Percentiles rank a stretch among this genome's conserved stretches.
Evolutionary conservation across 2,888 invertebrate species (phyloP).

Genomic region (Gastracanthus pulcherrimus): DNA sequence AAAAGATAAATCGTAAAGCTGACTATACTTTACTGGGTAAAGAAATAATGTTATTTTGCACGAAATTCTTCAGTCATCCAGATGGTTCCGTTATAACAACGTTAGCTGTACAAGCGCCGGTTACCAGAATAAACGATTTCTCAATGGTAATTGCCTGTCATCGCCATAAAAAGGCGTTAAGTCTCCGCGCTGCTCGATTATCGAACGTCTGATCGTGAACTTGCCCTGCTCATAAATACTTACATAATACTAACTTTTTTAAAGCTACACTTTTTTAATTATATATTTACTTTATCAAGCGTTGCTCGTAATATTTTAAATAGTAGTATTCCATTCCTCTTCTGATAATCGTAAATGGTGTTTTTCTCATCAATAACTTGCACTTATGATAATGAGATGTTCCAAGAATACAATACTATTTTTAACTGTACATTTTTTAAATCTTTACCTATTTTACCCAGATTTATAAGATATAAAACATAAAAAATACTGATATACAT

Average conservation of each 20-base stretch:
- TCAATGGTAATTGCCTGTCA: constrained; percentile 33
- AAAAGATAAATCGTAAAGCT: background rate
- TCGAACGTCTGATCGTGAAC: constrained; percentile 20
- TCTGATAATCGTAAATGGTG: background rate
- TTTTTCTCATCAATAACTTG: background rate
- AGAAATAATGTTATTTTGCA: constrained; percentile 19
- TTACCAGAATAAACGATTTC: constrained; percentile 42
- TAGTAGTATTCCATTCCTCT: background rate
- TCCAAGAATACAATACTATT: background rate
- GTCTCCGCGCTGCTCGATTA: background rate
- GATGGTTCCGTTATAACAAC: constrained; percentile 41
- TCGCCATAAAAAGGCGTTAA: constrained; percentile 29
- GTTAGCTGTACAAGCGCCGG: constrained; percentile 7
- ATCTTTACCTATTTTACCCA: background rate
- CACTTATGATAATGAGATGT: constrained; percentile 9
- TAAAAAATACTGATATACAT: no score
- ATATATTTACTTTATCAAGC: background rate
- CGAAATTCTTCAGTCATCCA: constrained; percentile 46
- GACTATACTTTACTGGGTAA: background rate
- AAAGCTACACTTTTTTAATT: background rate
- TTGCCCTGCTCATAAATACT: background rate
- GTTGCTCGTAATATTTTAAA: background rate
- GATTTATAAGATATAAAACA: no score
- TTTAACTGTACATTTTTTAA: background rate
- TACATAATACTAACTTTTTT: background rate